A percentile compares a stretch with the other conserved stretches of the same genome.
Evolutionary conservation across 2,113 vertebrate species (phyloP).

Genomic region (Chaenocephalus aceratus): DNA sequence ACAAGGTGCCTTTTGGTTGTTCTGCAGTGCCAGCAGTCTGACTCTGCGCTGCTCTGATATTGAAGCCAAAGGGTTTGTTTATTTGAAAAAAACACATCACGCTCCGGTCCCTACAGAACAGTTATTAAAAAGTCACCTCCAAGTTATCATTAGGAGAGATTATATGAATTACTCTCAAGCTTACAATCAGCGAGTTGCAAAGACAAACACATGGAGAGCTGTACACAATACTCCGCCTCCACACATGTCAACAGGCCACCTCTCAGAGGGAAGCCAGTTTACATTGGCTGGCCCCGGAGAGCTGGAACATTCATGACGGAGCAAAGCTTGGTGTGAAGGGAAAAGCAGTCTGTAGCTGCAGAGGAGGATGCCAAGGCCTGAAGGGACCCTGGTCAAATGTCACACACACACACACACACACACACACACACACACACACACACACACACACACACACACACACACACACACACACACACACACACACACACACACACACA

Average conservation of each 20-base stretch:
- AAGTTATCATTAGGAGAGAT: conserved; percentile 1
- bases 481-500: neutral
- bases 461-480: neutral
- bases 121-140: neutral
- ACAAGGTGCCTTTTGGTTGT: no score
- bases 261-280: conserved; percentile 6
- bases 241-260: neutral
- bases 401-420: neutral
- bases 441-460: no score
- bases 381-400: conserved; percentile 45
- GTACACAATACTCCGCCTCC: neutral
- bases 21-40: no score
- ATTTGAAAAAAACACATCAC: neutral
- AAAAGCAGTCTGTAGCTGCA: conserved; percentile 26
- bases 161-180: conserved; percentile 2
- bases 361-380: conserved; percentile 25
- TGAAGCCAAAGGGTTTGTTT: neutral
- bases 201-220: neutral
- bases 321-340: conserved; percentile 39
- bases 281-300: conserved; percentile 3
- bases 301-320: conserved; percentile 32
- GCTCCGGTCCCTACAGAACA: neutral
- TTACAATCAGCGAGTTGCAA: neutral
- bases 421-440: no score
- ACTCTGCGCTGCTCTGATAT: neutral